Conservation (phyloP, 2,797 vertebrate genomes). For the Channallabes apus region DNA sequence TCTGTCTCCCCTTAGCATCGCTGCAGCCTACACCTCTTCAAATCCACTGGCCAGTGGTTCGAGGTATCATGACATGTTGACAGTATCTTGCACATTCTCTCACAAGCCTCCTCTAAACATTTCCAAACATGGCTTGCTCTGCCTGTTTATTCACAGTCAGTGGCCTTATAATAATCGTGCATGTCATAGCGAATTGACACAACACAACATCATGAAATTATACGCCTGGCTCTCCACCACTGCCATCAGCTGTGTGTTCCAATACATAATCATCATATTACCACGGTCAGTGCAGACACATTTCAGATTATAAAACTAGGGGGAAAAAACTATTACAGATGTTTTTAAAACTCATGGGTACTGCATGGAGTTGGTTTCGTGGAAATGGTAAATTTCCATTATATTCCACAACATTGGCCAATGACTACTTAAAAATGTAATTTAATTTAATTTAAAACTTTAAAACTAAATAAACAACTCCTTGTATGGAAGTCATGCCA, state of each 20-base stretch:
- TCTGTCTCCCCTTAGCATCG: background rate
- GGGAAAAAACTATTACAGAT: background rate
- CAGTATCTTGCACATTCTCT: background rate
- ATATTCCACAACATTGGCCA: no score
- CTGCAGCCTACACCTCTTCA: background rate
- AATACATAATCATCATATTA: background rate
- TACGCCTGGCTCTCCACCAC: background rate
- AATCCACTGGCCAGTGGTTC: background rate
- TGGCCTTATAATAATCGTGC: background rate
- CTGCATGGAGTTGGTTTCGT: background rate
- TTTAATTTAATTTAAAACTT: no score
- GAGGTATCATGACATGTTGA: background rate
- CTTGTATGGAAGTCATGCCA: no score
- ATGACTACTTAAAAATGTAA: no score
- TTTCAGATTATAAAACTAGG: background rate
- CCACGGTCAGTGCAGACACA: background rate
- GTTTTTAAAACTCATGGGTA: background rate
- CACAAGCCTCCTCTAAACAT: background rate
- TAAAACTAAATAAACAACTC: no score
- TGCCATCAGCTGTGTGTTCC: background rate
- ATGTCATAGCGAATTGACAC: background rate
- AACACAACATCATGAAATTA: background rate
- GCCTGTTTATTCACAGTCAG: background rate
- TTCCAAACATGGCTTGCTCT: background rate
- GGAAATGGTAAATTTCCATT: background rate